Evolutionary conservation across 2,888 invertebrate species (phyloP).

Genomic region (Lamproptera curius): DNA sequence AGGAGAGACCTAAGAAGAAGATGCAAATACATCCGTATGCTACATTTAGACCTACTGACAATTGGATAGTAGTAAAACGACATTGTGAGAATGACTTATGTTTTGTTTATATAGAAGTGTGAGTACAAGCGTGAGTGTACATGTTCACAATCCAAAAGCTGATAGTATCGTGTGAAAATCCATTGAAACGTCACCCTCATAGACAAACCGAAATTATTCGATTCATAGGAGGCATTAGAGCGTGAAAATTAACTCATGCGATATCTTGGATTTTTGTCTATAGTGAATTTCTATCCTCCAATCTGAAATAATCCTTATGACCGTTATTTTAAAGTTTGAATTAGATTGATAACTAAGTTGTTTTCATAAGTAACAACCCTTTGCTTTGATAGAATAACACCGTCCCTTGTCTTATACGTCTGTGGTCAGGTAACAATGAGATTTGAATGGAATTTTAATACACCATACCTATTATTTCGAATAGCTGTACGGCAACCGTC

Average conservation of each 20-base stretch:
- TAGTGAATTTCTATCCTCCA: slow-evolving; percentile 38
- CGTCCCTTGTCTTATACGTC: slow-evolving; percentile 60
- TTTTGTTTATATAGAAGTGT: too few relatives aligned
- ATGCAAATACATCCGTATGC: too few relatives aligned
- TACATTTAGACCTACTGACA: too few relatives aligned
- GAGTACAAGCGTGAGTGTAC: too few relatives aligned
- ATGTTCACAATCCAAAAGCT: too few relatives aligned
- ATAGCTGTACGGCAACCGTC: slow-evolving; percentile 20
- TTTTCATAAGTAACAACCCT: slow-evolving; percentile 46
- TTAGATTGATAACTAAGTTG: slow-evolving; percentile 22
- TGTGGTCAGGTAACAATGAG: slow-evolving; percentile 61
- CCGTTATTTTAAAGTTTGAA: slow-evolving; percentile 30
- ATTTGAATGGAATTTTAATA: slow-evolving; percentile 54
- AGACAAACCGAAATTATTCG: slow-evolving; percentile 43
- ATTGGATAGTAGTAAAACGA: too few relatives aligned
- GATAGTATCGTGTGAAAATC: slow-evolving; percentile 50
- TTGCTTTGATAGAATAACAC: slow-evolving; percentile 60
- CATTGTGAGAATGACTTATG: too few relatives aligned
- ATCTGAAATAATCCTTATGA: slow-evolving; percentile 3
- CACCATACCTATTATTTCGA: slow-evolving; percentile 38
- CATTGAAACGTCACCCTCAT: slow-evolving; percentile 42
- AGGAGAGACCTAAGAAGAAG: too few relatives aligned
- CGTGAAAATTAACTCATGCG: slow-evolving; percentile 70
- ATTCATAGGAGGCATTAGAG: slow-evolving; percentile 66
- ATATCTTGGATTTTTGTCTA: slow-evolving; percentile 40